These are phyloP conservation scores for Cryptus armator DNA, from an alignment of 2,888 invertebrate genomes.

Conservation along the genomic window DNA sequence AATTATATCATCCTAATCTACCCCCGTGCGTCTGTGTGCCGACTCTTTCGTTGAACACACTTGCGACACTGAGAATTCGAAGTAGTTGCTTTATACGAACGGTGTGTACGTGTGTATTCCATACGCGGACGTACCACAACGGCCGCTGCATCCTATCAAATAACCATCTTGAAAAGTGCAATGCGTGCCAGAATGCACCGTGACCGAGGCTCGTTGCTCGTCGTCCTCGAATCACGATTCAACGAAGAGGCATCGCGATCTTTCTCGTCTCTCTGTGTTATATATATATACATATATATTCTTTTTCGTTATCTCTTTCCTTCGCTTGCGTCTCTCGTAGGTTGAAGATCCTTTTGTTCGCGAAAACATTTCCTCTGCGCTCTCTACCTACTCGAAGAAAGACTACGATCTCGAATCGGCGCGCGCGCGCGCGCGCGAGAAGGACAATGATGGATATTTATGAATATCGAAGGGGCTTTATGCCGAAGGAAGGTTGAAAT, in stretches of 20 bases:
- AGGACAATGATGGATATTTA: conserved; percentile 55
- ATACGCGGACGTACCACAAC: conserved; percentile 70
- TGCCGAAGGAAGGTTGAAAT: conserved; percentile 27
- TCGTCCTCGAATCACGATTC: conserved; percentile 63
- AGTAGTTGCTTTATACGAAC: not conserved
- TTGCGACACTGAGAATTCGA: conserved; percentile 1
- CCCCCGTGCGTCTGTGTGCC: conserved; percentile 74
- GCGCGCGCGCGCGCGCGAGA: conserved; percentile 19
- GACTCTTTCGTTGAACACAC: conserved; percentile 27
- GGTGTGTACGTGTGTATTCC: conserved; percentile 6
- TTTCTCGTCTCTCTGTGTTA: conserved; percentile 18
- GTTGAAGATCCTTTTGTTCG: conserved; percentile 52
- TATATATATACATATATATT: conserved; percentile 12
- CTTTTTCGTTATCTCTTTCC: conserved; percentile 30
- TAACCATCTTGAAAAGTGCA: conserved; percentile 84
- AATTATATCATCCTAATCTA: conserved; percentile 85
- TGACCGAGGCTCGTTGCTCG: conserved; percentile 61
- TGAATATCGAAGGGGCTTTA: conserved; percentile 25
- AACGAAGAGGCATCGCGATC: conserved; percentile 40
- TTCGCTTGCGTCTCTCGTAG: conserved; percentile 32
- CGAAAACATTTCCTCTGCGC: conserved; percentile 22
- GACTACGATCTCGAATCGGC: conserved; percentile 57
- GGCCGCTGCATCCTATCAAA: conserved; percentile 81
- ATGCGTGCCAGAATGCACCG: conserved; percentile 84
- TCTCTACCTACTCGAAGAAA: conserved; percentile 47